Evolutionary conservation across 2,797 vertebrate genomes (phyloP), one percentile per base, ranked within the genome.

Genomic region (Fratercula arctica): DNA sequence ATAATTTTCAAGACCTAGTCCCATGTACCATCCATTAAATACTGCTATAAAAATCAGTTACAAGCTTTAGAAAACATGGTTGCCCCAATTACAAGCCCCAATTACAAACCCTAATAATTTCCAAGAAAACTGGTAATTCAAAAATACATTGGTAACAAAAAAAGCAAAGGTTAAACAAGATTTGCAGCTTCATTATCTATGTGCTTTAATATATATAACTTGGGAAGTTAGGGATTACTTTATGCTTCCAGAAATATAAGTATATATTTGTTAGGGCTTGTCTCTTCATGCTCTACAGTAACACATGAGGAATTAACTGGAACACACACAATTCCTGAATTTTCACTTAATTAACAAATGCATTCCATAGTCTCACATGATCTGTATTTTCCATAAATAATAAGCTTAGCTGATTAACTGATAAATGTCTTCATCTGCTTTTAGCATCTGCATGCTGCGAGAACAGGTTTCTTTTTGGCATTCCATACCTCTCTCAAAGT

Each of bases 301-400:
- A 85, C 54, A 72, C n/a, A 89, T 2, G 17, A 79, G 66, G 75
- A 91, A 94, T 59, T 80, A 48, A 81, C n/a, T 76, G 70, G 87
- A 96, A 87, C 82, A 68, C 59, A 87, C 4, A 13, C 80, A 91
- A 59, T 69, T 94, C 84, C 87, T 77, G 53, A 70, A 87, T 96
- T 95, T 95, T 95, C 82, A 85, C 48, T 94, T 95, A 90, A 95
- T 95, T 96, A 96, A 92, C 75, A 95, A 89, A 95, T 4, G 18
- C 87, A 94, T 95, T 90, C 83, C 94, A 73, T 35, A 78, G 61
- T 37, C 76, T 87, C 60, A 86, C 61, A 60, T 6, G 37, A 90
- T 41, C 72, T 10, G 6, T 46, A 69, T 93, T 95, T 96, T 95
- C 88, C 96, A 96, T 78, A 96, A 97, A 96, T 96, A 97, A 89